These are phyloP conservation scores for Pangasius macronema DNA, from an alignment of 2,797 vertebrate genomes.

Conservation along the genomic window DNA sequence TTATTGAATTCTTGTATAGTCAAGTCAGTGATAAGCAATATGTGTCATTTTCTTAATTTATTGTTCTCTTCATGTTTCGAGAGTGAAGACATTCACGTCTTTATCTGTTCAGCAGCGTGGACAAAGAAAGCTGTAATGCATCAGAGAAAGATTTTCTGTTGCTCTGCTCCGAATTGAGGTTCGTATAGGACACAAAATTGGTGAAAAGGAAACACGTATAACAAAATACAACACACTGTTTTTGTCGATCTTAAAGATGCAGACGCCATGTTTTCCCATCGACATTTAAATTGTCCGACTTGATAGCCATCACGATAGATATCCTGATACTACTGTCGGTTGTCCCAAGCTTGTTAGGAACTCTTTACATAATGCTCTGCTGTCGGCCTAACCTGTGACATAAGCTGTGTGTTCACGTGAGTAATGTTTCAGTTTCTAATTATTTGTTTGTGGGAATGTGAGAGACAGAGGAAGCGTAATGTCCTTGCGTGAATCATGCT, in stretches of 20 bases:
- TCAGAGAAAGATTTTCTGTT: too few relatives aligned
- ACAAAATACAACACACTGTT: neutral
- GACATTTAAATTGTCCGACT: neutral
- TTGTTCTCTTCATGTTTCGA: too few relatives aligned
- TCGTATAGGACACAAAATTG: too few relatives aligned
- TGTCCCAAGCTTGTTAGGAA: neutral
- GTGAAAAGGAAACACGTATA: too few relatives aligned
- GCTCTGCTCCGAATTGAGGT: too few relatives aligned
- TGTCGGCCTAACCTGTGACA: neutral
- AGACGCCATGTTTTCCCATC: neutral
- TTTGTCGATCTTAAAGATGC: neutral
- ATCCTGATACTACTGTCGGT: neutral
- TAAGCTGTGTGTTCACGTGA: neutral
- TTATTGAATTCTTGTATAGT: neutral
- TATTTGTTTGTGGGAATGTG: neutral
- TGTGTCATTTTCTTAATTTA: too few relatives aligned
- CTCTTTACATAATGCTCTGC: neutral
- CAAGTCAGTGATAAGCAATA: neutral
- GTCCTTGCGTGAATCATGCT: too few relatives aligned
- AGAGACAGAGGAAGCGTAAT: neutral
- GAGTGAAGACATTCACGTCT: too few relatives aligned
- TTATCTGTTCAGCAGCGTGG: too few relatives aligned
- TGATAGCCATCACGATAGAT: neutral
- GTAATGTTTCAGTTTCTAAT: neutral
- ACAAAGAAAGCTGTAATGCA: too few relatives aligned